phyloP scores from a whole-genome alignment of 30 jellyfish, hydroid and myxozoan species.

The Cassiopea andromeda region DNA sequence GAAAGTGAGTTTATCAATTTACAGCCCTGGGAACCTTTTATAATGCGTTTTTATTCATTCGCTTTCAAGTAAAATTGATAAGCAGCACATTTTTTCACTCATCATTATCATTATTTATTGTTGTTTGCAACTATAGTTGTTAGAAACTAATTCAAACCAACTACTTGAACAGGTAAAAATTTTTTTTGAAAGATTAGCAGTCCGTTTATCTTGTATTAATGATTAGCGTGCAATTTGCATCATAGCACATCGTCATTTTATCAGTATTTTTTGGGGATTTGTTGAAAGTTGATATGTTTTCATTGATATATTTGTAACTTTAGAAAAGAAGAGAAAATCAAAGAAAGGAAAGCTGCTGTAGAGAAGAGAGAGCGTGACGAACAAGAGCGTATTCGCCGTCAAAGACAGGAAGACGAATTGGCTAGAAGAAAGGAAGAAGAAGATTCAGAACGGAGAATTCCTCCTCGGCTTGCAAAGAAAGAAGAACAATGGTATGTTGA shows the following conservation, averaged over 20 bases:
- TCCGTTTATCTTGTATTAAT: too few species aligned
- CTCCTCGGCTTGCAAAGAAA: conserved; percentile 4
- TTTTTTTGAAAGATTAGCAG: too few species aligned
- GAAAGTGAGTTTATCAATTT: conserved; percentile 46
- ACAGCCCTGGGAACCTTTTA: background rate
- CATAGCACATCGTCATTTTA: too few species aligned
- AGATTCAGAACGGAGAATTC: background rate
- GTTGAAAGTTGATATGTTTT: background rate
- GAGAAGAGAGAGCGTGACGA: conserved; percentile 66
- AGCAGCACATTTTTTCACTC: too few species aligned
- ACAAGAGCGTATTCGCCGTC: conserved; percentile 49
- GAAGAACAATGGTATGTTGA: conserved; percentile 42
- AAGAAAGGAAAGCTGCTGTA: conserved; percentile 47
- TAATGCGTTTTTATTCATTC: too few species aligned
- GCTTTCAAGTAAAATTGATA: too few species aligned
- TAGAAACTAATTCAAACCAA: too few species aligned
- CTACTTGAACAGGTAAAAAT: too few species aligned
- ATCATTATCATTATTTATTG: too few species aligned
- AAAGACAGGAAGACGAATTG: conserved; percentile 47
- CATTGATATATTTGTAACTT: background rate
- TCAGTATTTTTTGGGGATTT: too few species aligned
- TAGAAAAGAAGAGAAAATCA: conserved; percentile 84
- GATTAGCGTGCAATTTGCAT: too few species aligned
- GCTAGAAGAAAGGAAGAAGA: conserved; percentile 29
- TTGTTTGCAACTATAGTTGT: too few species aligned